Percentiles rank a stretch among this genome's conserved stretches.
These are phyloP conservation scores for Ophthalmolycus amberensis DNA, from an alignment of 2,113 vertebrate species.

Conservation along the genomic window DNA sequence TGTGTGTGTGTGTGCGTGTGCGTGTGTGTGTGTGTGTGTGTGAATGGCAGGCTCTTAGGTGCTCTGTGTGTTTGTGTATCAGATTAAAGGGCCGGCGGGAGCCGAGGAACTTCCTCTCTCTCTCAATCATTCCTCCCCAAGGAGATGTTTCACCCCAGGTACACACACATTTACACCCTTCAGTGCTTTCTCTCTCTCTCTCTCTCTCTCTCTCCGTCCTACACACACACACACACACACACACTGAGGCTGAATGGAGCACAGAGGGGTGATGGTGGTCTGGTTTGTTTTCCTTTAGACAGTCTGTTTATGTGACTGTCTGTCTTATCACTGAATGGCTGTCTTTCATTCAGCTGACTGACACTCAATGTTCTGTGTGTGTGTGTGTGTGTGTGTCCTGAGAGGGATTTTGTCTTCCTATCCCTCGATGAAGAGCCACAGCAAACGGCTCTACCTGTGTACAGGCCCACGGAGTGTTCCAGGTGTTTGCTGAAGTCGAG, in stretches of 20 bases:
- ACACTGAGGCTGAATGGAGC: conserved; percentile 58
- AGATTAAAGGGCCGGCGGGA: conserved; percentile 69
- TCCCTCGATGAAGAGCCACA: conserved; percentile 24
- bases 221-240: conserved; percentile 19
- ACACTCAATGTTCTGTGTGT: conserved; percentile 41
- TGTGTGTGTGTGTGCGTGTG: conserved; percentile 26
- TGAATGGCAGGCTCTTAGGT: conserved; percentile 72
- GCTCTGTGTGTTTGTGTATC: conserved; percentile 69
- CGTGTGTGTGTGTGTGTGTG: conserved; percentile 30
- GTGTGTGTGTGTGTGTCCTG: conserved; percentile 3
- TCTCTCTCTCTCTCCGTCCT: background rate
- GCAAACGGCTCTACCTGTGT: conserved; percentile 10
- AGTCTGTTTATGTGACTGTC: conserved; percentile 73
- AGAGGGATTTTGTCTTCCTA: conserved; percentile 26
- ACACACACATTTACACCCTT: conserved; percentile 55
- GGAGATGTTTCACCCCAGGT: conserved; percentile 50
- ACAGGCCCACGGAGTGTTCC: conserved; percentile 1
- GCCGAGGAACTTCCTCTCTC: conserved; percentile 63
- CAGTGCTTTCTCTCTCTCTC: conserved; percentile 10
- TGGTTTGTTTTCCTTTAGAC: conserved; percentile 70
- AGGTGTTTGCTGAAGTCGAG: conserved; percentile 45
- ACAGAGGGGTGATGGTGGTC: conserved; percentile 50
- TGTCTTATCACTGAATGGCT: conserved; percentile 77
- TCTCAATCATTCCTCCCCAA: conserved; percentile 39
- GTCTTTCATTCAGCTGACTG: conserved; percentile 74